Percentiles rank a stretch among this genome's conserved stretches.
phyloP scores from a whole-genome alignment of 23 tunicate genomes.

The Pegea sp. region DNA sequence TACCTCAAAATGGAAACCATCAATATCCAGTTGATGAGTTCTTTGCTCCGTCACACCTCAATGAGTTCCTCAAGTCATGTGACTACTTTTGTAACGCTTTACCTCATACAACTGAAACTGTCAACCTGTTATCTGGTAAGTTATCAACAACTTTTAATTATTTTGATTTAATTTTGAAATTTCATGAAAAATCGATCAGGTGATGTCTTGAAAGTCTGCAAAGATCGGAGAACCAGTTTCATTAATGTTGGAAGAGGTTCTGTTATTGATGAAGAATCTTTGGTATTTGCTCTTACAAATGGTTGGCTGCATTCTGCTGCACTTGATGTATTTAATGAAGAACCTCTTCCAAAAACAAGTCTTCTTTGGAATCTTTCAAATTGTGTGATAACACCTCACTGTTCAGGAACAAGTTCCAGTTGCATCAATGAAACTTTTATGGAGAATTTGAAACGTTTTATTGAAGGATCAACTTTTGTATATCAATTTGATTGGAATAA shows the following conservation, averaged over 20 bases:
- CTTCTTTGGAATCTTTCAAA: constrained; percentile 17
- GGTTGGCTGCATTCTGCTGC: constrained; percentile 14
- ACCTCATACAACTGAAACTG: constrained; percentile 16
- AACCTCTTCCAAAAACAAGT: constrained; percentile 10
- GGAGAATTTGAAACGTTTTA: too few species aligned
- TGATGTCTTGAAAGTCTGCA: constrained; percentile 8
- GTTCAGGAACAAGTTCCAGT: background rate
- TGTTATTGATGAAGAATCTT: constrained; percentile 8
- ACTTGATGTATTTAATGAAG: constrained; percentile 19
- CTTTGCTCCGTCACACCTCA: constrained; percentile 1
- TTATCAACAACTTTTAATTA: background rate
- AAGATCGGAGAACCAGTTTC: constrained; percentile 4
- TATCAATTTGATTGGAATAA: too few species aligned
- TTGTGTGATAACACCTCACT: constrained; percentile 24
- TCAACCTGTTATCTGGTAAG: constrained; percentile 8
- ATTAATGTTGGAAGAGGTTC: constrained; percentile 29
- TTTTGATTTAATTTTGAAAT: background rate
- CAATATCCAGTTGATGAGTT: constrained; percentile 4
- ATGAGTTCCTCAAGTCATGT: constrained; percentile 8
- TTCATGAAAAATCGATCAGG: background rate
- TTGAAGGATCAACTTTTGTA: too few species aligned
- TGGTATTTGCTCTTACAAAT: constrained; percentile 8
- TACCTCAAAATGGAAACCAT: background rate
- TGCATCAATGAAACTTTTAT: too few species aligned
- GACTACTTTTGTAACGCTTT: constrained; percentile 27